These are phyloP conservation scores for Harlomillsia oculata DNA, from an alignment of 1,140 invertebrate genomes.

Conservation along the genomic window DNA sequence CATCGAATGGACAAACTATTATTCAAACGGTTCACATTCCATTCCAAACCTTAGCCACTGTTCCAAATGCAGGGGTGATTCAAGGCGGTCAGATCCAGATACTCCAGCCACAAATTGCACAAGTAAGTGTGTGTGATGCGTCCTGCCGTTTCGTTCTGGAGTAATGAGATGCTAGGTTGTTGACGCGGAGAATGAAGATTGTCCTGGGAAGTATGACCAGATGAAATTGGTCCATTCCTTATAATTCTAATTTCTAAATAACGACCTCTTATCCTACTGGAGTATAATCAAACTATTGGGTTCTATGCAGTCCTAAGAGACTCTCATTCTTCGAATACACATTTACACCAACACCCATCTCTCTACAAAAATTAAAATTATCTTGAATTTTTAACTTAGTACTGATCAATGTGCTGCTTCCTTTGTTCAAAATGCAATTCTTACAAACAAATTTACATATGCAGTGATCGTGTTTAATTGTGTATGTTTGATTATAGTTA, in stretches of 20 bases:
- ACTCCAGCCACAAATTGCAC: conserved; percentile 51
- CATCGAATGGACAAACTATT: conserved; percentile 78
- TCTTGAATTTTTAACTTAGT: too few relatives aligned
- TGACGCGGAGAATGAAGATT: too few relatives aligned
- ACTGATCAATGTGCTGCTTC: too few relatives aligned
- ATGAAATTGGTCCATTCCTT: too few relatives aligned
- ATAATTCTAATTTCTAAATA: background rate
- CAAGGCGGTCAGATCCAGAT: conserved; percentile 54
- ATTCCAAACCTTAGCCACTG: conserved; percentile 58
- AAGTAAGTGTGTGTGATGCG: conserved; percentile 39
- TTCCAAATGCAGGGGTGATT: conserved; percentile 44
- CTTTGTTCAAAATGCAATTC: too few relatives aligned
- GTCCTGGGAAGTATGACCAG: background rate
- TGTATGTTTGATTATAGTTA: conserved; percentile 32
- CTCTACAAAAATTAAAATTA: too few relatives aligned
- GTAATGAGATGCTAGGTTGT: too few relatives aligned
- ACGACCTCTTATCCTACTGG: background rate
- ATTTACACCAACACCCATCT: too few relatives aligned
- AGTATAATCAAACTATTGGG: background rate
- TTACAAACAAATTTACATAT: too few relatives aligned
- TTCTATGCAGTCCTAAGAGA: conserved; percentile 1
- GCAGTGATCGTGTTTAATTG: too few relatives aligned
- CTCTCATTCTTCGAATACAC: too few relatives aligned
- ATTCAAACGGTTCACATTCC: conserved; percentile 89
- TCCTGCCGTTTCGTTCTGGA: too few relatives aligned